Base-by-base conservation (phyloP, 2,888 invertebrate genomes). In the Eulithis prunata region DNA sequence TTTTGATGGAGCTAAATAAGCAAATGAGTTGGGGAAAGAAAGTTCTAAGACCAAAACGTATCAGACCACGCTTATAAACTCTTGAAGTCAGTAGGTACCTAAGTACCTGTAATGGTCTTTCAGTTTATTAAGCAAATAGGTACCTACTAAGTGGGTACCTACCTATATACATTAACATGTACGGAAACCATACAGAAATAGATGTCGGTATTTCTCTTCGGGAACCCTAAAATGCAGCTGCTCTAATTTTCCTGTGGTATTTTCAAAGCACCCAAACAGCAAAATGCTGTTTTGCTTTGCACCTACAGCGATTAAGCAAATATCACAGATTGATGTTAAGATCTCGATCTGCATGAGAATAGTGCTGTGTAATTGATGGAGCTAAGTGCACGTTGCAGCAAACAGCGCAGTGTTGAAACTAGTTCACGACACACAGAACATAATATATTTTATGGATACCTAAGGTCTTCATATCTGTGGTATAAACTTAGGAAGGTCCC, bases 341-440 rank as follows among this genome's bases (percentile, higher is more conserved):
- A 64, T 67, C 62, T 70, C 57, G 63, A 59, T 62, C 70, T 66
- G 64, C 70, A 64, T 65, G 67, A 62, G 67, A 67, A 69, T 46
- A 67, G 60, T 68, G 58, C 63, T 66, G 68, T 62, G 62, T 69
- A 71, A 71, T 71, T 68, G 61, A 68, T 63, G 62, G 53, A 62
- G 57, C 46, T 68, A 64, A 68, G 64, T 64, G 61, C 64, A 68
- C 57, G 54, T 64, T 68, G 54, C 61, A 64, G 67, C 49, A 57
- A 64, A 67, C 61, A 61, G 45, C 64, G 49, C 53, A 53, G 45
- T 69, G 62, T 57, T 57, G 65, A 69, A 69, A 69, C 62, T 65
- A 58, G 64, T 58, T 58, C 64, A 56, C 54, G 59, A 65, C 53
- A 58, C 46, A 51, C 53, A 12, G 51, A 60, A 60, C 53, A 46